Evolutionary conservation across 2,888 invertebrate genomes (phyloP).

Genomic region (Aspidiotus destructor): DNA sequence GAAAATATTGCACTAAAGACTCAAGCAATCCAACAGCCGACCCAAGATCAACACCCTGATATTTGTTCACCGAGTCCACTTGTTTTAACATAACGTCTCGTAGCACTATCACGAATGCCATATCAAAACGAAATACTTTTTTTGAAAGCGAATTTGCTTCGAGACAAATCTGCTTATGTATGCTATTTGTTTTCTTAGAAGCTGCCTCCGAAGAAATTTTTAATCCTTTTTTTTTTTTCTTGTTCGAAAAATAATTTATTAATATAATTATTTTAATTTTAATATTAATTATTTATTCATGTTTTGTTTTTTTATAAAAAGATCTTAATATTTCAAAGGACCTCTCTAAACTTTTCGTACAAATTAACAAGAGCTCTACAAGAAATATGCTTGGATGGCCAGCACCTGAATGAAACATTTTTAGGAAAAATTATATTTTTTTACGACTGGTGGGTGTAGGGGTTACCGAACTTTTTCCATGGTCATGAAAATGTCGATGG

Average conservation of each 20-base stretch:
- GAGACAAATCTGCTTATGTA: neutral
- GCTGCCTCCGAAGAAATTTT: too few relatives aligned
- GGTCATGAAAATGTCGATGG: too few relatives aligned
- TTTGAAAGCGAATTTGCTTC: slow-evolving; percentile 8
- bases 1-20: slow-evolving; percentile 6
- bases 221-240: too few relatives aligned
- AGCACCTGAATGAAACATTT: slow-evolving; percentile 12
- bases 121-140: slow-evolving; percentile 8
- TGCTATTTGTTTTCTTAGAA: too few relatives aligned
- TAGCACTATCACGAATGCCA: slow-evolving; percentile 5
- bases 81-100: slow-evolving; percentile 13
- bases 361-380: slow-evolving; percentile 11
- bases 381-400: slow-evolving; percentile 14
- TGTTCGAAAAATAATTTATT: too few relatives aligned
- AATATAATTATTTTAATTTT: neutral
- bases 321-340: neutral
- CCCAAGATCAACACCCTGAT: slow-evolving; percentile 16
- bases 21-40: neutral
- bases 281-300: slow-evolving; percentile 10
- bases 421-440: neutral
- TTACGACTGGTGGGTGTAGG: too few relatives aligned
- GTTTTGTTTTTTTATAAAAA: too few relatives aligned
- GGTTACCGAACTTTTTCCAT: too few relatives aligned
- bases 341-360: slow-evolving; percentile 10
- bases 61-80: slow-evolving; percentile 15